phyloP scores from a whole-genome alignment of 2,113 vertebrate genomes.

The Pogona vitticeps region DNA sequence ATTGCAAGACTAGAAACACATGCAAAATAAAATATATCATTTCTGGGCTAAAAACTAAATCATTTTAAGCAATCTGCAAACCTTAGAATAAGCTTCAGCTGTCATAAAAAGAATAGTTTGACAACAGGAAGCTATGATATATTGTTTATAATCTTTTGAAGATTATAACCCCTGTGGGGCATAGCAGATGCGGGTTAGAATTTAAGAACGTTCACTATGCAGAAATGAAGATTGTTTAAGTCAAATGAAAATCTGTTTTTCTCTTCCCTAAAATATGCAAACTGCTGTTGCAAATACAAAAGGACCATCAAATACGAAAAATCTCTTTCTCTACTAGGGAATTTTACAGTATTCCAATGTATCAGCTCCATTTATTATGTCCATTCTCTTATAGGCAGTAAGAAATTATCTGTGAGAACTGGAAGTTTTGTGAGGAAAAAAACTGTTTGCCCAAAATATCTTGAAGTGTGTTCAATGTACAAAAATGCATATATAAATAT shows the following conservation, averaged over 20 bases:
- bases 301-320: not conserved
- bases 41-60: not conserved
- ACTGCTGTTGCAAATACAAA: conserved; percentile 17
- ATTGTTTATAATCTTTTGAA: conserved; percentile 31
- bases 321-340: rapidly evolving
- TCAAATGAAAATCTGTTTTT: conserved; percentile 36
- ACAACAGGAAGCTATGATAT: not conserved
- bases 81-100: conserved; percentile 42
- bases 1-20: not conserved
- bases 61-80: conserved; percentile 26
- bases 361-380: conserved; percentile 4
- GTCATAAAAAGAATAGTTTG: conserved; percentile 2
- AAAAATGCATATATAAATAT: rapidly evolving
- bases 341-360: rapidly evolving
- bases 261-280: conserved; percentile 37
- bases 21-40: not conserved
- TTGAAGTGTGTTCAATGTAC: not conserved
- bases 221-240: conserved; percentile 47
- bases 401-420: not conserved
- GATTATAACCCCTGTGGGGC: conserved; percentile 9
- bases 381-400: not conserved
- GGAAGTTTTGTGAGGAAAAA: not conserved
- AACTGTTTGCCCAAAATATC: not conserved
- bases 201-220: conserved; percentile 36
- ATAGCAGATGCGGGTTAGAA: conserved; percentile 15